Percentiles rank a stretch among this genome's conserved stretches.
phyloP scores from a whole-genome alignment of 2,113 vertebrate species.

The Thryonomys swinderianus region DNA sequence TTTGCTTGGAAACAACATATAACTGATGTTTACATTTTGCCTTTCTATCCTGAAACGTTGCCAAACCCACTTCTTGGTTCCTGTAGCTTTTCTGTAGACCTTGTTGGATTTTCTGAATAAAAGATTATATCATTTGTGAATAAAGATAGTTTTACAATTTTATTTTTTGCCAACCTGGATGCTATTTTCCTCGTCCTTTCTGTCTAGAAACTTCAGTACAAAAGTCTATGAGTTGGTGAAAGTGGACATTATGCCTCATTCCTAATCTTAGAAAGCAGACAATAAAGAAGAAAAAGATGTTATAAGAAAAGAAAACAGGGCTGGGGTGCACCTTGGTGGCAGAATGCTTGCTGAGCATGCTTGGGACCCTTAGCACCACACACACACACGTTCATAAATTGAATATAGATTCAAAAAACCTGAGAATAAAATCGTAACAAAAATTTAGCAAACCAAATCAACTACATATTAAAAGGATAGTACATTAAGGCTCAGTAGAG shows the following conservation, averaged over 20 bases:
- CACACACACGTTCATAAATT: not conserved
- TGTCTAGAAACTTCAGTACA: not conserved
- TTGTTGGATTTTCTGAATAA: not conserved
- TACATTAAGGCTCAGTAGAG: not conserved
- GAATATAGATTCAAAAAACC: not conserved
- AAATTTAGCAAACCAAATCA: not conserved
- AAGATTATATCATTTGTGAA: not conserved
- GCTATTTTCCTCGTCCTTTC: not conserved
- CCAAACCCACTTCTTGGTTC: not conserved
- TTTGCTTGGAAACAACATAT: not conserved
- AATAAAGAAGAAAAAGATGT: not conserved
- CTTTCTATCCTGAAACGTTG: conserved; percentile 8
- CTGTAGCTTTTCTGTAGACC: not conserved
- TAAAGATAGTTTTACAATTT: not conserved
- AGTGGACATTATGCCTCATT: not conserved
- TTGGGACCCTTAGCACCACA: not conserved
- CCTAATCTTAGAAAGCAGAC: not conserved
- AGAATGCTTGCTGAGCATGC: not conserved
- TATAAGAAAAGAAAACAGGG: not conserved
- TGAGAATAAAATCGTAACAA: not conserved
- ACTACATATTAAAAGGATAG: not conserved
- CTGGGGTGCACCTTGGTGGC: not conserved
- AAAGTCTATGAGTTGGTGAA: not conserved
- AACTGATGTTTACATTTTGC: not conserved
- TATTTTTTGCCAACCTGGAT: conserved; percentile 3